Percentiles rank a stretch among this genome's conserved stretches.
These are phyloP conservation scores for Argopecten irradians DNA, from an alignment of 1,140 invertebrate genomes.

Conservation along the genomic window DNA sequence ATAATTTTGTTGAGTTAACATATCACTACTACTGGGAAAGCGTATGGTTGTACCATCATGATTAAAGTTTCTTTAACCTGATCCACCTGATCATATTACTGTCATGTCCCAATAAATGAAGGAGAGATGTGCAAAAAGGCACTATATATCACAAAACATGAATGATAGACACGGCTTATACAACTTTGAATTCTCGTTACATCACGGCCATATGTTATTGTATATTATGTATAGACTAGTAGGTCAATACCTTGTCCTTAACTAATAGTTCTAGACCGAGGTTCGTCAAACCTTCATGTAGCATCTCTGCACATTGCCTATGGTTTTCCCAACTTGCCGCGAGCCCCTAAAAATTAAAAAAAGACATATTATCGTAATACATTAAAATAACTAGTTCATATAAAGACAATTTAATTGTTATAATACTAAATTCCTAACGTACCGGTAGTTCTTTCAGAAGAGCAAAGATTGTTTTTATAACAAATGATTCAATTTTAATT, in stretches of 20 bases:
- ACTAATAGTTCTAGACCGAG: conserved; percentile 85
- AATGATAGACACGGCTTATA: background rate
- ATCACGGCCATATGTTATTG: background rate
- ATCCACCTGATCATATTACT: too few relatives aligned
- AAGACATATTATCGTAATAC: background rate
- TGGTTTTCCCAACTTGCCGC: conserved; percentile 84
- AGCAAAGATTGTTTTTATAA: too few relatives aligned
- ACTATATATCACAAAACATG: background rate
- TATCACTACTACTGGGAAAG: too few relatives aligned
- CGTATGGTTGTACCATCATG: too few relatives aligned
- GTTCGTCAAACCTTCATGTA: conserved; percentile 83
- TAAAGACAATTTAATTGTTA: background rate
- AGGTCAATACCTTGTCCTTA: conserved; percentile 78
- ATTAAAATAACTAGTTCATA: background rate
- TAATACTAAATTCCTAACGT: background rate
- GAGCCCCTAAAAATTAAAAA: conserved; percentile 79
- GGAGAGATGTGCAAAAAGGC: background rate
- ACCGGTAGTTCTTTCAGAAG: background rate
- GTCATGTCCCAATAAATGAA: background rate
- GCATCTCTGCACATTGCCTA: conserved; percentile 80
- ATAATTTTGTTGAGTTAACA: too few relatives aligned
- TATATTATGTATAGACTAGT: background rate
- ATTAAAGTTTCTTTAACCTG: too few relatives aligned
- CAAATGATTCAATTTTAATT: too few relatives aligned
- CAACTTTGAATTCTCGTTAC: background rate